Evolutionary conservation across 92 coral and sea anemone genomes (phyloP), one percentile per base, ranked within the genome.

Genomic region (Bergia puertoricense): DNA sequence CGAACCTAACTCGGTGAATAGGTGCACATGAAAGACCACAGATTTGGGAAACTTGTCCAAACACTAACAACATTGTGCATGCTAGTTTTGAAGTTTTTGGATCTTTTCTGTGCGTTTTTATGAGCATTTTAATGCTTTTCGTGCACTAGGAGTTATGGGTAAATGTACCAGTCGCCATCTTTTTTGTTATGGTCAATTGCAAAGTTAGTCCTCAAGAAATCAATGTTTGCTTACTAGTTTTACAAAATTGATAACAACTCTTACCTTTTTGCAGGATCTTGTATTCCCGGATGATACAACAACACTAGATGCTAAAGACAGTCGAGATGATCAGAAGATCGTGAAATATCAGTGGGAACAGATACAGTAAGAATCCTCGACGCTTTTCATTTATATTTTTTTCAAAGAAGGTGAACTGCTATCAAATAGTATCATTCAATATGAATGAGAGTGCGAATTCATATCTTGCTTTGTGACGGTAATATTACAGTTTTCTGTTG

Each of bases 241-340:
- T 62, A 62, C 7, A 16, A 62, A 22, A 1, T 62, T 41, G 3
- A 15, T 8, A 11, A 10, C 42, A 11, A 9, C 2, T 59, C 72
- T 15, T 6, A 79, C 18, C 30, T 81, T 86, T 10, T 77, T 74
- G 8, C 51, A 96, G 96, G 99, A 97, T 68, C 89, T 97, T 48
- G 99, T 97, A 5, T 95, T 38, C 79, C 99, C 99, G 9, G 99
- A 97, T 79, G 99, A 97, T 74, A 93, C 97, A 4, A 97, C 99
- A n/a, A 96, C 95, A 40, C 85, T 97, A 57, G 98, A 92, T 92
- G 99, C 98, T 4, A 93, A 91, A 18, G 97, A 89, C 40, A 97
- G 99, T 56, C 91, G 78, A 38, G 99, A 97, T 81, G 99, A 97
- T 88, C 99, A 97, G 89, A 96, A 94, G 80, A 97, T 97, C 37